These are phyloP conservation scores for Lepidonotus clava DNA, from an alignment of 2,888 invertebrate genomes.

Conservation along the genomic window DNA sequence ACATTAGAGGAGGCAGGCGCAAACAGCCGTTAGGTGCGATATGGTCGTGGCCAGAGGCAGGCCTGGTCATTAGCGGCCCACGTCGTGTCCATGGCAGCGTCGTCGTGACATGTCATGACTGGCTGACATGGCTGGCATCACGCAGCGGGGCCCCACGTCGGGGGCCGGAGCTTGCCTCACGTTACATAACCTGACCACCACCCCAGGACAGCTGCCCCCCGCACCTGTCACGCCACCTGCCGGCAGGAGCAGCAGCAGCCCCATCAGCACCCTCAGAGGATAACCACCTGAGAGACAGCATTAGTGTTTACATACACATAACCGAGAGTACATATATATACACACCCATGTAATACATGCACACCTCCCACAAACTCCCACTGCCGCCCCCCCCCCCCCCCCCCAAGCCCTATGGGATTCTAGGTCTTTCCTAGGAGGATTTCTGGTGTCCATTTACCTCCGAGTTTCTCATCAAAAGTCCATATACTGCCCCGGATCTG, in stretches of 20 bases:
- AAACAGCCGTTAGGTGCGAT: too few species aligned
- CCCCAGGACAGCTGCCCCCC: background rate
- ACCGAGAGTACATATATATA: too few species aligned
- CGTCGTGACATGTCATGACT: conserved; percentile 12
- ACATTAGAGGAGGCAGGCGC: too few species aligned
- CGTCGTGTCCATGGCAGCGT: too few species aligned
- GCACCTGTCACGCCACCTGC: conserved; percentile 27
- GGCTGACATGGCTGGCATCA: background rate
- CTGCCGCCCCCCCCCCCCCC: background rate
- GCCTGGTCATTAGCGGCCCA: background rate
- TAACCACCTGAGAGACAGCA: background rate
- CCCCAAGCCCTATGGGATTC: background rate
- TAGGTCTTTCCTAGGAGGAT: too few species aligned
- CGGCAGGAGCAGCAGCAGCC: background rate
- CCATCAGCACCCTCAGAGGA: background rate
- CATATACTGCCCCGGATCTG: too few species aligned
- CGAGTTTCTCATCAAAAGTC: too few species aligned
- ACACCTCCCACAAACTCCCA: too few species aligned
- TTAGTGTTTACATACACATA: too few species aligned
- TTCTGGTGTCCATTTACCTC: too few species aligned
- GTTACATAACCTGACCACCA: background rate
- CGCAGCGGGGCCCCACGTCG: too few species aligned
- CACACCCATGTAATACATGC: too few species aligned
- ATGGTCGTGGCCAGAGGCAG: background rate
- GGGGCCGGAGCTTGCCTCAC: background rate